Evolutionary conservation across 2,113 vertebrate genomes (phyloP).

Genomic region (Mus spicilegus): DNA sequence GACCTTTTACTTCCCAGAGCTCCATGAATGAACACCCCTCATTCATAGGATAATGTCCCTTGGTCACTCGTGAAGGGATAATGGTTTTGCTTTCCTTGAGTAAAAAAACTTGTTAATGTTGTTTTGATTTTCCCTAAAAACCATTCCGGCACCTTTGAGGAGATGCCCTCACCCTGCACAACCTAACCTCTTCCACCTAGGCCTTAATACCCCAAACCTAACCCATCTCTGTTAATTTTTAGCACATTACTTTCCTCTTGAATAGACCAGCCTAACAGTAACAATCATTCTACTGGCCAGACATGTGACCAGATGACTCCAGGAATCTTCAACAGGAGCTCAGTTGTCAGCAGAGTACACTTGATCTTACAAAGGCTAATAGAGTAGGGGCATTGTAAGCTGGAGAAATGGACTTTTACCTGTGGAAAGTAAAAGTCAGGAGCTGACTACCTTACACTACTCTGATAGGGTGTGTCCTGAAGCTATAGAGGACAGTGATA

Average conservation of each 20-base stretch:
- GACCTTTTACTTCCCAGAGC: background rate
- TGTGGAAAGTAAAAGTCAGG: background rate
- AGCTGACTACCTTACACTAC: background rate
- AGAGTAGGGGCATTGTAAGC: too few relatives aligned
- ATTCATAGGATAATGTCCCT: background rate
- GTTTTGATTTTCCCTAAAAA: background rate
- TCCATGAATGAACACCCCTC: fast-evolving
- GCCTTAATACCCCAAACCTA: background rate
- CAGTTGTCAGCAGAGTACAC: background rate
- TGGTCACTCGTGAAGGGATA: background rate
- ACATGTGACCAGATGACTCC: background rate
- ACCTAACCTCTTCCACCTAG: background rate
- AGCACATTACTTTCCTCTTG: background rate
- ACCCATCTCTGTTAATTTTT: background rate
- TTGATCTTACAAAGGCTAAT: background rate
- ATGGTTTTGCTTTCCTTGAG: background rate
- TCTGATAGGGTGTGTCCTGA: background rate
- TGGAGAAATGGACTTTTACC: background rate
- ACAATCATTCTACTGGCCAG: background rate
- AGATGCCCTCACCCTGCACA: background rate
- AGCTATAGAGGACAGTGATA: background rate
- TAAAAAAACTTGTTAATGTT: background rate
- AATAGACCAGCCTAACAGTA: background rate
- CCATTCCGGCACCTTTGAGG: background rate
- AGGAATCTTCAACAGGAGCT: background rate